phyloP scores from a whole-genome alignment of 2,888 invertebrate species.

The Harmothoe impar region DNA sequence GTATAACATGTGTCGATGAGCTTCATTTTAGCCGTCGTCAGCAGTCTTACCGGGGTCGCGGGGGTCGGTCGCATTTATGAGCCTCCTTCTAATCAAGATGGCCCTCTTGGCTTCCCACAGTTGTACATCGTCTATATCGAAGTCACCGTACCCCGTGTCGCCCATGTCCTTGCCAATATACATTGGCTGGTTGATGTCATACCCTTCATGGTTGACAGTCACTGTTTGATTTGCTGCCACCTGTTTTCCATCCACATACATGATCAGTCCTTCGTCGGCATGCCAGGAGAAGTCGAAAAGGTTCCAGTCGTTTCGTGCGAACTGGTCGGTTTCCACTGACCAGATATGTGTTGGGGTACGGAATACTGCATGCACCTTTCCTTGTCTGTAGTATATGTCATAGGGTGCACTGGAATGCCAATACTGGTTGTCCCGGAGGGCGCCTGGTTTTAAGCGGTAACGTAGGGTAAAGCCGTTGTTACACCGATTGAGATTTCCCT shows the following conservation, averaged over 20 bases:
- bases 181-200: conserved; percentile 68
- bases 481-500: conserved; percentile 78
- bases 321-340: conserved; percentile 73
- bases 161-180: conserved; percentile 76
- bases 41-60: conserved; percentile 37
- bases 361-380: conserved; percentile 74
- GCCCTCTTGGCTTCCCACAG: conserved; percentile 69
- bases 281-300: conserved; percentile 81
- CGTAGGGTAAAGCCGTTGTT: conserved; percentile 78
- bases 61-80: conserved; percentile 3
- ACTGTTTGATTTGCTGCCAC: conserved; percentile 66
- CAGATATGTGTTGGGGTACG: conserved; percentile 70
- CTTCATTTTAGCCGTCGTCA: background rate
- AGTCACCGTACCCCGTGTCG: conserved; percentile 72
- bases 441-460: conserved; percentile 78
- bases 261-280: conserved; percentile 71
- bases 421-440: conserved; percentile 78
- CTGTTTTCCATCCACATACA: conserved; percentile 76
- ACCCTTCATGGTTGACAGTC: background rate
- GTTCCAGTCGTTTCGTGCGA: conserved; percentile 77
- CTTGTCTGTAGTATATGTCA: conserved; percentile 75
- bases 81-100: background rate
- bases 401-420: conserved; percentile 63
- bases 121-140: conserved; percentile 77
- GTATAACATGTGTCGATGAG: background rate